Conservation (phyloP, 2,113 vertebrate genomes). For the Indri indri region DNA sequence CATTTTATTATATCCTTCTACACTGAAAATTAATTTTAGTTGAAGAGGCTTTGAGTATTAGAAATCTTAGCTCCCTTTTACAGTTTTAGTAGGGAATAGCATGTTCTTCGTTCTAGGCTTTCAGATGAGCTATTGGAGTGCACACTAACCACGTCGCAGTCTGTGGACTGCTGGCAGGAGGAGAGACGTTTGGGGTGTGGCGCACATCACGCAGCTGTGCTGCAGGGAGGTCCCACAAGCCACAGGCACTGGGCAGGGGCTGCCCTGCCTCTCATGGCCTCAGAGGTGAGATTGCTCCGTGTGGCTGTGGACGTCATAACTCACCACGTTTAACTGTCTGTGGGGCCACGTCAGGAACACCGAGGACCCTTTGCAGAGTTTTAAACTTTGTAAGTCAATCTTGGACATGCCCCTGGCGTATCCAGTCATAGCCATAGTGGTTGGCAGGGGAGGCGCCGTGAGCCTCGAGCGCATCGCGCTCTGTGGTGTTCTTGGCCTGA, state of each 20-base stretch:
- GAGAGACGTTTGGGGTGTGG: background rate
- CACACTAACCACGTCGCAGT: no score
- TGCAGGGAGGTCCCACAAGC: background rate
- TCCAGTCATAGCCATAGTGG: background rate
- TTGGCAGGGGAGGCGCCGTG: background rate
- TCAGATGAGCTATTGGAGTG: background rate
- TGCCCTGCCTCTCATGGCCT: background rate
- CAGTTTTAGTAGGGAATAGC: background rate
- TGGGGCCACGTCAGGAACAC: background rate
- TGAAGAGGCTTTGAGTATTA: background rate
- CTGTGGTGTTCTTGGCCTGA: background rate
- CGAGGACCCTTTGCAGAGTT: background rate
- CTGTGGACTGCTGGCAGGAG: background rate
- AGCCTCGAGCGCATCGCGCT: background rate
- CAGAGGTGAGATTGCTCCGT: background rate
- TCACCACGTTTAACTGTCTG: background rate
- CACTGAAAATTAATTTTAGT: background rate
- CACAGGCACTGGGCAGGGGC: background rate
- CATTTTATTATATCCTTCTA: background rate
- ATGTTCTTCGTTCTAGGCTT: background rate
- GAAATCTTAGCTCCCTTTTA: background rate
- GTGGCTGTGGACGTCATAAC: background rate
- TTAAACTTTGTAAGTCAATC: background rate
- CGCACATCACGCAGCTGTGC: no score
- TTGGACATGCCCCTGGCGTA: background rate